Base-by-base conservation (phyloP, 2,797 vertebrate genomes). In the Kryptopterus vitreolus region DNA sequence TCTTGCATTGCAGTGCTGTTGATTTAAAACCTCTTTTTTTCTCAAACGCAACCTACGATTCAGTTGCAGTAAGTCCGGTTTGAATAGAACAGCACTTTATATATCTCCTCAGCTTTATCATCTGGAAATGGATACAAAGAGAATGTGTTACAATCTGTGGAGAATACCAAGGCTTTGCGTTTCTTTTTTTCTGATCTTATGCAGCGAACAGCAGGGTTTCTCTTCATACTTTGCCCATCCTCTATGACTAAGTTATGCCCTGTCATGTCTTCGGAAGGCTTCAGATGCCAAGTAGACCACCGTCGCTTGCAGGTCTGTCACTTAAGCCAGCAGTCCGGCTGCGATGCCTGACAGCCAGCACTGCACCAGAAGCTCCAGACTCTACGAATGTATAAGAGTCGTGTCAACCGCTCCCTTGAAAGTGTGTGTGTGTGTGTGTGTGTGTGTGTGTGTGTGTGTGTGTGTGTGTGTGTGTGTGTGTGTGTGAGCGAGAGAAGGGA, bases 171-270 rank as follows among this genome's bases (percentile, higher is more conserved):
- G 53, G 85, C 83, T 78, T 65, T 46, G 58, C 80, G 79, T 82
- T 83, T 76, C 80, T 84, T 77, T 72, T 78, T 84, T 82, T 70
- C 62, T 82, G 84, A 31, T 4, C 24, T 63, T 78, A 31, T 22
- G 43, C 80, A 81, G 87, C 50, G 74, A 80, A 75, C 71, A 83
- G 22, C 29, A 78, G 77, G 73, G 80, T 88, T 31, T 16, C 76
- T 88, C 93, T 93, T 94, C 95, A 95, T 91, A 92, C 94, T 95
- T 93, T 96, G 95, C 86, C 95, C 95, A 58, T 93, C 95, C 82
- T 96, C 95, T 83, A 95, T 96, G 94, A 95, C 95, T 94, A 96
- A 95, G 91, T 96, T 96, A 88, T 96, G 96, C 89, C 95, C 95
- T 62, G 95, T 96, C 95, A 95, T 94, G 91, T 95, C 95, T 90